Evolutionary conservation across 2,888 invertebrate genomes (phyloP), one percentile per base, ranked within the genome.

Genomic region (Cheilosia pagana): DNA sequence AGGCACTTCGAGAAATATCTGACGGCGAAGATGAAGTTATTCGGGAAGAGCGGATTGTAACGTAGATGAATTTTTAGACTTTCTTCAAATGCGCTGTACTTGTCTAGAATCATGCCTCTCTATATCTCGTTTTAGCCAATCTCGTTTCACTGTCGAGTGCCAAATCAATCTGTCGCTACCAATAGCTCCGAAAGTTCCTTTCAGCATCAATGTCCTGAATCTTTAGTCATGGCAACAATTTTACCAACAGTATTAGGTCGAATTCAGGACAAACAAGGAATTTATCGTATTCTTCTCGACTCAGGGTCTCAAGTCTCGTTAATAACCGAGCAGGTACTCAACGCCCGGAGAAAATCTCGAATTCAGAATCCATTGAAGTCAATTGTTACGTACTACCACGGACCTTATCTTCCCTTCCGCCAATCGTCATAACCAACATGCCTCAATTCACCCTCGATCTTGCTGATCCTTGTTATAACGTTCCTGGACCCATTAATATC

Each of bases 21-120:
- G 72, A 72, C 14, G 53, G 23, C 2, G 72, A 71, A n/a, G 78
- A 86, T 43, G 86, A 82, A 41, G 59, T 74, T 12, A 77, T 81
- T 28, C 35, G 81, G 3, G 81, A 25, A 53, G 23, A 6, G 55
- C 62, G 10, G 74, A 78, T 63, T 71, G 68, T 53, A 59, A 53
- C 0, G 41, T 77, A 21, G 35, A 74, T 3, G 74, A 65, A 31
- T 43, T 75, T 39, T 28, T 78, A 4, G 52, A 21, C 0, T 78
- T 74, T 67, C 35, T 86, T 19, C 48, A 81, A 19, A 57, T 39
- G 7, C 62, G 81, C 8, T 81, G 76, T 35, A 63, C 67, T 48
- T 71, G 76, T 21, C 16, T 77, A 41, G 81, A 86, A 62, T 23
- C 74, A 1, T 65, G 53, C 12, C 52, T 12, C 10, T 28, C 39